Percentiles rank a stretch among this genome's conserved stretches.
Evolutionary conservation across 2,888 invertebrate genomes (phyloP).

Genomic region (Bembecia ichneumoniformis): DNA sequence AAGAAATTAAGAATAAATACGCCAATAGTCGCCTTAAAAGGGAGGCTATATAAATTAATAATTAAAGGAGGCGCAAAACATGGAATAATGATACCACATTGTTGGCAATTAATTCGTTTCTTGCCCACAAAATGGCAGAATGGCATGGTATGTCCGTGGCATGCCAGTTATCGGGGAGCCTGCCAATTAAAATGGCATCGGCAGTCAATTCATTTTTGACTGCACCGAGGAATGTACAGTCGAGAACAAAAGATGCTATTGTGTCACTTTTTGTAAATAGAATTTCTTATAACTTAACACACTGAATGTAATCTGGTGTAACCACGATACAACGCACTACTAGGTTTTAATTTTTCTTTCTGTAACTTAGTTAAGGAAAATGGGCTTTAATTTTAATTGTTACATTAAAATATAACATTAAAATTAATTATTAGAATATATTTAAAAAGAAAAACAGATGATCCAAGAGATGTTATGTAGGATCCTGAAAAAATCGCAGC

Average conservation of each 20-base stretch:
- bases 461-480: too few relatives aligned
- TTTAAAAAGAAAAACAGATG: too few relatives aligned
- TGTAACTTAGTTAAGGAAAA: too few relatives aligned
- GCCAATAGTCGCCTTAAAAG: slow-evolving; percentile 6
- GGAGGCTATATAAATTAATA: slow-evolving; percentile 23
- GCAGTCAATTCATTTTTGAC: slow-evolving; percentile 27
- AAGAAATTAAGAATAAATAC: neutral
- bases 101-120: slow-evolving; percentile 34
- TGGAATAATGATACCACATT: slow-evolving; percentile 32
- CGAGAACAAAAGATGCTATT: neutral
- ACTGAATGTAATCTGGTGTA: too few relatives aligned
- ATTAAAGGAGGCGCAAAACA: slow-evolving; percentile 14
- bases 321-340: too few relatives aligned
- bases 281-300: too few relatives aligned
- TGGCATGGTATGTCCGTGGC: slow-evolving; percentile 5
- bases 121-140: slow-evolving; percentile 7
- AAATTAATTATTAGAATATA: too few relatives aligned
- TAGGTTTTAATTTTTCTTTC: too few relatives aligned
- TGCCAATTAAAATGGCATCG: slow-evolving; percentile 28
- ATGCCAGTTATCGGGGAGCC: slow-evolving; percentile 14
- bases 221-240: slow-evolving; percentile 8
- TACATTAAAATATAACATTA: too few relatives aligned
- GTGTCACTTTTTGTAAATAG: too few relatives aligned
- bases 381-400: too few relatives aligned
- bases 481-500: too few relatives aligned